Base-by-base conservation (phyloP, 2,888 invertebrate species). In the Eupsilia transversa region DNA sequence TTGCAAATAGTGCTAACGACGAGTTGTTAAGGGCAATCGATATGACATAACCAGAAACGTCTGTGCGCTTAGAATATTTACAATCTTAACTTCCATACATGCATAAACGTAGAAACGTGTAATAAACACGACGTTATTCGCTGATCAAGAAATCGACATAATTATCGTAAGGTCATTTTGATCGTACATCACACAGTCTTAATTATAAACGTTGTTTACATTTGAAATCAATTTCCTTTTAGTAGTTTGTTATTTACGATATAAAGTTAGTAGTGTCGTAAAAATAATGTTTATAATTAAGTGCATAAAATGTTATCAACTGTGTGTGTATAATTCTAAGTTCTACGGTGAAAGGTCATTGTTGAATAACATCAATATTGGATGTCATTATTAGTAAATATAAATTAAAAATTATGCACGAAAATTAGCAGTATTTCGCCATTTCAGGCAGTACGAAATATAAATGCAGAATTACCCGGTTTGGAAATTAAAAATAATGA, bases 371-470 rank as follows among this genome's bases (percentile, higher is more conserved):
- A 86, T 91, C 87, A 87, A 87, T 90, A 89, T 92, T 91, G 76
- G 83, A 89, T 91, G 91, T 91, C 90, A 88, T 87, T 81, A 86
- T 89, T 91, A 89, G 86, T 87, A 90, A 84, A 65, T 85, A 87
- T 88, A 80, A 89, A 88, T 84, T 88, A 89, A 89, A 90, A 87
- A 69, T 88, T 90, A 91, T 86, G 91, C 90, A 91, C 89, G 89
- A 89, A 87, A 85, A 86, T 81, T 87, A 86, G 86, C 84, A 80
- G 85, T 87, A 82, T 83, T 80, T 79, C 73, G 86, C 86, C 81
- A 86, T 84, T 90, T 88, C 82, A 83, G 87, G 89, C 89, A 90
- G 90, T 86, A 81, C 67, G 41, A 69, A 57, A 68, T 43, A 35
- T 54, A 56, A 72, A 69, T 49, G 27, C 12, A 27, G 59, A 59